A percentile compares a stretch with the other conserved stretches of the same genome.
Evolutionary conservation across 2,888 invertebrate genomes (phyloP).

Genomic region (Steinernema scapterisci): DNA sequence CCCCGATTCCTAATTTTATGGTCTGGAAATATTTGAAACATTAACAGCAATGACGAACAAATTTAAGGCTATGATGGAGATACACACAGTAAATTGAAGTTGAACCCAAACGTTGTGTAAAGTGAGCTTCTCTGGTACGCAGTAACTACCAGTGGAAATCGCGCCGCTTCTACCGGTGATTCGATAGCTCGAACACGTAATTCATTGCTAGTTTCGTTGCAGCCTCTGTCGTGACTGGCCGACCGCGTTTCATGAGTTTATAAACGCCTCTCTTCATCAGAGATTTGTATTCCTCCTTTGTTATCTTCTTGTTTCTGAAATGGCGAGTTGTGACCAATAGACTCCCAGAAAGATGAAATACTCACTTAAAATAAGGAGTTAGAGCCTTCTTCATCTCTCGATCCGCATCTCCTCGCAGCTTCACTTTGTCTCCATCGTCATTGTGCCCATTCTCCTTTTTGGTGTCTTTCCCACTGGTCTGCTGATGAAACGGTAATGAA

Average conservation of each 20-base stretch:
- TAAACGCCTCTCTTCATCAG: slow-evolving; percentile 42
- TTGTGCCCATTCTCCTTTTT: background rate
- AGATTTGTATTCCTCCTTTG: slow-evolving; percentile 43
- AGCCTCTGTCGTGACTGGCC: background rate
- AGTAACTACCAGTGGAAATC: background rate
- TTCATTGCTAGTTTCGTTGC: slow-evolving; percentile 24
- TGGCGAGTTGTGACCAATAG: background rate
- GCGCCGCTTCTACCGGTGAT: slow-evolving; percentile 1
- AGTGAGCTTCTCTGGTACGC: slow-evolving; percentile 4
- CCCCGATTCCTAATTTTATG: too few species aligned
- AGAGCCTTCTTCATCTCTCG: slow-evolving; percentile 39
- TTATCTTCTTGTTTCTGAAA: slow-evolving; percentile 39
- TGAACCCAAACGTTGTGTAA: background rate
- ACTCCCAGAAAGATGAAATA: background rate
- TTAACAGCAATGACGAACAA: background rate
- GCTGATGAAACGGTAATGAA: background rate
- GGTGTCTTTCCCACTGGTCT: slow-evolving; percentile 2
- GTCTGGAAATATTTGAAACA: too few species aligned
- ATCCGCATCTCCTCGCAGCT: slow-evolving; percentile 32
- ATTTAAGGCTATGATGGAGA: slow-evolving; percentile 11
- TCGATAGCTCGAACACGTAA: slow-evolving; percentile 5
- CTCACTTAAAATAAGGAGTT: slow-evolving; percentile 40
- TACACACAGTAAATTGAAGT: background rate
- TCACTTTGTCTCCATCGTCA: background rate
- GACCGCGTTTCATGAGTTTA: slow-evolving; percentile 28